These are phyloP conservation scores for Caerostris extrusa DNA, from an alignment of 1,140 invertebrate species.

Conservation along the genomic window DNA sequence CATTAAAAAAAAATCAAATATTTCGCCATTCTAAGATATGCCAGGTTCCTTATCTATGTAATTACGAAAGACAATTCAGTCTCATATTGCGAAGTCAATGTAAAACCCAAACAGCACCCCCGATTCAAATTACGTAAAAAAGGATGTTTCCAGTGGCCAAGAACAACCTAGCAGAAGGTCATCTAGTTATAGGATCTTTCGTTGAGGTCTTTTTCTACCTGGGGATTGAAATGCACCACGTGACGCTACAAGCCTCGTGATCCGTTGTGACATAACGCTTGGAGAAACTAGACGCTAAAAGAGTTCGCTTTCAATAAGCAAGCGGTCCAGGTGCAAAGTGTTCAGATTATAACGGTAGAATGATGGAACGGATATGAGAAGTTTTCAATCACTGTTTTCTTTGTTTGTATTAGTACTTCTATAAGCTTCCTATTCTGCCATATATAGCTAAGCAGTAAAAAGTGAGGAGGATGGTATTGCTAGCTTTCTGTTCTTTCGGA, in stretches of 20 bases:
- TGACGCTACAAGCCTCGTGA: slow-evolving; percentile 39
- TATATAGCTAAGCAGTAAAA: not conserved
- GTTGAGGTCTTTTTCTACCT: not conserved
- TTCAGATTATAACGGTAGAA: not conserved
- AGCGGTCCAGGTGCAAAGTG: not conserved
- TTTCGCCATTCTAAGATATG: no score
- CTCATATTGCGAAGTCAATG: slow-evolving; percentile 15
- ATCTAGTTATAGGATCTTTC: not conserved
- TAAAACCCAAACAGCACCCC: not conserved
- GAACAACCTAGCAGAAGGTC: slow-evolving; percentile 45
- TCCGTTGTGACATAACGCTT: not conserved
- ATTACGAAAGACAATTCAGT: not conserved
- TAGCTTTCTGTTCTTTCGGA: not conserved
- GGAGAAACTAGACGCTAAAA: not conserved
- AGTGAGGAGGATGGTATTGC: not conserved
- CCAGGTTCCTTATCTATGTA: not conserved
- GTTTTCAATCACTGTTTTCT: not conserved
- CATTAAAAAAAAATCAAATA: not conserved
- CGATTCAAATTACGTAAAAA: not conserved
- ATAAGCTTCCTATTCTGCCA: not conserved
- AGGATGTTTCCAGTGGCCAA: not conserved
- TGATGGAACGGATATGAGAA: not conserved
- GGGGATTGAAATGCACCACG: slow-evolving; percentile 31
- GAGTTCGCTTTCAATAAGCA: not conserved
- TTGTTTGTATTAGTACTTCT: not conserved